Base-by-base conservation (phyloP, 2,797 vertebrate species). In the Gastrophryne carolinensis region DNA sequence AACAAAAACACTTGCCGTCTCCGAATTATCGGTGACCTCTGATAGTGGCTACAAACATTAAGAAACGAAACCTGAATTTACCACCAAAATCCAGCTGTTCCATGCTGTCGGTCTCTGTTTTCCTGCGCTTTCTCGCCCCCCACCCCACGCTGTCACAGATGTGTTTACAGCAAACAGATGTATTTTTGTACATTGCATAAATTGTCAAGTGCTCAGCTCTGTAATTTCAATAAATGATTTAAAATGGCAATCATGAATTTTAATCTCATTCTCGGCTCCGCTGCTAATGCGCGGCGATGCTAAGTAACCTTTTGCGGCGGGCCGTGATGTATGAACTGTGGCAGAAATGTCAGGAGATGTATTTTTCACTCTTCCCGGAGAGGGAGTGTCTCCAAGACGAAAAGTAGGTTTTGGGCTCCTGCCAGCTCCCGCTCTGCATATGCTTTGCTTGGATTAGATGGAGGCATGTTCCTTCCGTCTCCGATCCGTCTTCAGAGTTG, bases 151-250 rank as follows among this genome's bases (percentile, higher is more conserved):
- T n/a, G n/a, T 37, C 50, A 26, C 75, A 78, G 75, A 78, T 72
- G 75, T 77, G 68, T 65, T 78, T 78, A 72, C 61, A 80, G 74
- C 75, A 57, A 58, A 82, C 81, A 81, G 79, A 75, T 37, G 0
- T 64, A 83, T 79, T 73, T 77, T 76, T 82, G 81, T 50, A 75
- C 71, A 79, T 80, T 79, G 82, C 52, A 78, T 79, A 80, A 83
- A 70, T 52, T 79, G 72, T 79, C 74, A 79, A 81, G 71, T 79
- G 82, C 57, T 73, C 77, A 15, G 54, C 57, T 30, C 74, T 79
- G 79, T 80, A 82, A 83, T 81, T 75, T 67, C 73, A 78, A 79
- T 90, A 83, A 87, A 88, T 84, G 86, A 89, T 86, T 85, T 79
- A 82, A 53, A 82, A 81, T 83, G 81, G 79, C 79, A 82, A 81